Conservation (phyloP, 2,888 invertebrate genomes). For the Volucella inanis region DNA sequence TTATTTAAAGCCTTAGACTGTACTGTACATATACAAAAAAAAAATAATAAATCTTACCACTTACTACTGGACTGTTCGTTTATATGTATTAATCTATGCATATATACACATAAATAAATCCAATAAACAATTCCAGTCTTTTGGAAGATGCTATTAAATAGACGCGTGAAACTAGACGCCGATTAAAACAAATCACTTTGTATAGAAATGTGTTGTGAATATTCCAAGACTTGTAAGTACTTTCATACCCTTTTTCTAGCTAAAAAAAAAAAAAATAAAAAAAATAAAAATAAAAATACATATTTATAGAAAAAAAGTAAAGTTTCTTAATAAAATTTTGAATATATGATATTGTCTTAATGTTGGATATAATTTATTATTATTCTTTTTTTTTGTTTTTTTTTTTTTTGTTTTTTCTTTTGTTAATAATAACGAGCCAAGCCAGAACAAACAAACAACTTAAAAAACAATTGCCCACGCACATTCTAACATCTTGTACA, state of each 20-base stretch:
- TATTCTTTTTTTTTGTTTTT: conserved; percentile 34
- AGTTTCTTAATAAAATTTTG: conserved; percentile 51
- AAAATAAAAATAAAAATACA: conserved; percentile 46
- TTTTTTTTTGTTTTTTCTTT: conserved; percentile 24
- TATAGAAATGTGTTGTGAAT: conserved; percentile 66
- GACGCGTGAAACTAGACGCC: conserved; percentile 62
- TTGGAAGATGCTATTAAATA: conserved; percentile 68
- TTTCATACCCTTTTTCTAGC: conserved; percentile 76
- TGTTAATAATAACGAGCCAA: not conserved
- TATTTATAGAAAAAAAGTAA: conserved; percentile 34
- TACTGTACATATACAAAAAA: conserved; percentile 45
- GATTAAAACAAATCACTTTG: conserved; percentile 66
- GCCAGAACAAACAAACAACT: conserved; percentile 8
- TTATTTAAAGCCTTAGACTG: conserved; percentile 35
- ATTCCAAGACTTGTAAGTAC: conserved; percentile 81
- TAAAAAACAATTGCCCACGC: not conserved
- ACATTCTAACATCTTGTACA: conserved; percentile 50
- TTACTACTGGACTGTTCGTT: conserved; percentile 60
- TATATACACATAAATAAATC: conserved; percentile 67
- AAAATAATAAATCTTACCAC: conserved; percentile 19
- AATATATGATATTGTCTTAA: conserved; percentile 56
- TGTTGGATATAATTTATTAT: conserved; percentile 49
- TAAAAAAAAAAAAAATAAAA: conserved; percentile 59
- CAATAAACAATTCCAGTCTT: conserved; percentile 72
- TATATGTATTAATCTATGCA: conserved; percentile 69